Conservation (phyloP, 2,888 invertebrate genomes). For the Melinaea marsaeus region DNA sequence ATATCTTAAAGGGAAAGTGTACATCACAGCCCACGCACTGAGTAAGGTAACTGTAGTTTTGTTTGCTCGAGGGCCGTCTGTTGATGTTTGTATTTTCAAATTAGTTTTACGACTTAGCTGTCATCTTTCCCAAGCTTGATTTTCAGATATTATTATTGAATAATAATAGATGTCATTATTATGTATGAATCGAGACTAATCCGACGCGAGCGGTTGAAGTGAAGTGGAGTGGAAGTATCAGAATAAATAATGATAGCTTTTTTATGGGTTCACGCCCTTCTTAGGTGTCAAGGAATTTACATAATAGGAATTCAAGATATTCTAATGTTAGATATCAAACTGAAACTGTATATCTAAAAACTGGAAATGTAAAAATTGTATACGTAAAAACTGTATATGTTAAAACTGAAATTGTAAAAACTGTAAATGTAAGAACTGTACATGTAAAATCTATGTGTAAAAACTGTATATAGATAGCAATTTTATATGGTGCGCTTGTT, state of each 20-base stretch:
- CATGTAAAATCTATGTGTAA: background rate
- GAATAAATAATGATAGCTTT: conserved; percentile 53
- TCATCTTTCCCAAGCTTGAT: too few relatives aligned
- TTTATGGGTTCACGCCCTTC: conserved; percentile 53
- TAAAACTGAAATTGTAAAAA: too few relatives aligned
- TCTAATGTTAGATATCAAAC: background rate
- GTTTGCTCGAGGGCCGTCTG: too few relatives aligned
- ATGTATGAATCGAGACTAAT: conserved; percentile 66
- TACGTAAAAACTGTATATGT: too few relatives aligned
- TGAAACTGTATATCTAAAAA: background rate
- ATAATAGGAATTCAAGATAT: background rate
- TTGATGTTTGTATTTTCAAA: too few relatives aligned
- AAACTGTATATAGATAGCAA: conserved; percentile 8
- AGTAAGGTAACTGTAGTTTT: too few relatives aligned
- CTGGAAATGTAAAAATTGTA: too few relatives aligned
- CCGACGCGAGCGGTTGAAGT: conserved; percentile 57
- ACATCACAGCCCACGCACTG: too few relatives aligned
- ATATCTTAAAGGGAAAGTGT: too few relatives aligned
- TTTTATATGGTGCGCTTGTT: conserved; percentile 17
- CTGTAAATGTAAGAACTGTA: too few relatives aligned
- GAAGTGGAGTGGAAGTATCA: conserved; percentile 49
- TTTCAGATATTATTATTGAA: too few relatives aligned
- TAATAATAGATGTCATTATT: conserved; percentile 49
- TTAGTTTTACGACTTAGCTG: too few relatives aligned
- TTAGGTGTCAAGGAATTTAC: conserved; percentile 37